A percentile compares a stretch with the other conserved stretches of the same genome.
Evolutionary conservation across 2,888 invertebrate species (phyloP).

Genomic region (Caenorhabditis sp.): DNA sequence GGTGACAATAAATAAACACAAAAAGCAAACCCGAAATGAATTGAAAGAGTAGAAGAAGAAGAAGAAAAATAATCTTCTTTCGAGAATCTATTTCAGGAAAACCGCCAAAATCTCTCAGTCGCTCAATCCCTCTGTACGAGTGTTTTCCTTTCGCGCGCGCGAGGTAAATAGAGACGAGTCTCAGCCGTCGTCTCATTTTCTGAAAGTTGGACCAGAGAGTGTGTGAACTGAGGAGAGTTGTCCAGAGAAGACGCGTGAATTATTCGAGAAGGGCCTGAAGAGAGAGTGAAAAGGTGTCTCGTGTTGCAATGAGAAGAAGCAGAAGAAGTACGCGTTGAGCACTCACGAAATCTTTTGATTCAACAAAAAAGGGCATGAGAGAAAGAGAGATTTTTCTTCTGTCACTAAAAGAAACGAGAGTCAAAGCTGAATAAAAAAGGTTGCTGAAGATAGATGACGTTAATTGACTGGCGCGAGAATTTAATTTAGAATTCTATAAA

Average conservation of each 20-base stretch:
- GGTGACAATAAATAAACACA: slow-evolving; percentile 55
- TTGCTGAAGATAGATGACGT: slow-evolving; percentile 24
- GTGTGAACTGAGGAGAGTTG: slow-evolving; percentile 5
- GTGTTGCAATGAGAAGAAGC: slow-evolving; percentile 53
- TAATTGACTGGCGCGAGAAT: slow-evolving; percentile 24
- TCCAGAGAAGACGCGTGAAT: slow-evolving; percentile 44
- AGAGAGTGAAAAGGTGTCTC: slow-evolving; percentile 45
- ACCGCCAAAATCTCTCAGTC: slow-evolving; percentile 10
- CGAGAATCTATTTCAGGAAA: slow-evolving; percentile 30
- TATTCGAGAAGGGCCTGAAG: slow-evolving; percentile 38
- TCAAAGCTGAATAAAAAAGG: not conserved
- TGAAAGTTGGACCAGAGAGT: slow-evolving; percentile 34
- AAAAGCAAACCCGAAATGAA: slow-evolving; percentile 14
- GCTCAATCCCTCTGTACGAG: slow-evolving; percentile 41
- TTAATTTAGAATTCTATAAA: no score
- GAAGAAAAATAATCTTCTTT: slow-evolving; percentile 1
- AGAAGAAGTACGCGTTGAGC: slow-evolving; percentile 23
- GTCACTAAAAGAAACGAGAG: slow-evolving; percentile 28
- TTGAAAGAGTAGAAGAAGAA: slow-evolving; percentile 8
- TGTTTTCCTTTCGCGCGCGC: slow-evolving; percentile 19
- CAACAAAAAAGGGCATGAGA: slow-evolving; percentile 13
- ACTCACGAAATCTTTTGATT: slow-evolving; percentile 50
- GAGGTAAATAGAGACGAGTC: slow-evolving; percentile 61
- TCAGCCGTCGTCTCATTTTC: slow-evolving; percentile 49
- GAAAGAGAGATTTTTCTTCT: slow-evolving; percentile 23